Evolutionary conservation across 2,888 invertebrate genomes (phyloP), one percentile per base, ranked within the genome.

Genomic region (Theristus sp.): DNA sequence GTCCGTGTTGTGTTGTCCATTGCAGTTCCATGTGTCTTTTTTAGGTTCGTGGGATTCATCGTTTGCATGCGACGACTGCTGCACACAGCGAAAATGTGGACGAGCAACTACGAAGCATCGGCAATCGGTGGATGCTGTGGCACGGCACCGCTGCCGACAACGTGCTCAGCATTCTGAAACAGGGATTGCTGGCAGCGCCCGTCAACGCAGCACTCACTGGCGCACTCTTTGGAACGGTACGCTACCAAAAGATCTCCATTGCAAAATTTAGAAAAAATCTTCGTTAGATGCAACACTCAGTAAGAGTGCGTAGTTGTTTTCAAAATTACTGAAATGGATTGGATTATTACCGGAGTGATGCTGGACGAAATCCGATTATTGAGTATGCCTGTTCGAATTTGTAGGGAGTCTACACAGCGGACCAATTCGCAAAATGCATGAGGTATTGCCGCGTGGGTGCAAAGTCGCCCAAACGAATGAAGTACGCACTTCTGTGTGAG

Each of bases 321-420:
- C n/a, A n/a, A n/a, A n/a, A n/a, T n/a, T n/a, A n/a, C n/a, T n/a
- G n/a, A n/a, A 60, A 24, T n/a, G n/a, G n/a, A n/a, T n/a, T n/a
- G n/a, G n/a, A n/a, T n/a, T n/a, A n/a, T n/a, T n/a, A n/a, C n/a
- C n/a, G n/a, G n/a, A n/a, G n/a, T n/a, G n/a, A n/a, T n/a, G n/a
- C n/a, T n/a, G n/a, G n/a, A n/a, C n/a, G n/a, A n/a, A n/a, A n/a
- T n/a, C n/a, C n/a, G n/a, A n/a, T n/a, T n/a, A n/a, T n/a, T 38
- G 38, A 38, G 17, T 17, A 38, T 38, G 10, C 6, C 17, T 6
- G 6, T 13, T 13, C 17, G 28, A n/a, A 31, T 54, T 70, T 71
- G 17, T 72, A 78, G 75, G 79, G 79, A 24, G 72, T 79, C 60
- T 80, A 80, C 66, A 71, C 76, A 56, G 74, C 79, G 1, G 79